Evolutionary conservation across 2,888 invertebrate species (phyloP), one percentile per base, ranked within the genome.

Genomic region (Sesamia inferens): DNA sequence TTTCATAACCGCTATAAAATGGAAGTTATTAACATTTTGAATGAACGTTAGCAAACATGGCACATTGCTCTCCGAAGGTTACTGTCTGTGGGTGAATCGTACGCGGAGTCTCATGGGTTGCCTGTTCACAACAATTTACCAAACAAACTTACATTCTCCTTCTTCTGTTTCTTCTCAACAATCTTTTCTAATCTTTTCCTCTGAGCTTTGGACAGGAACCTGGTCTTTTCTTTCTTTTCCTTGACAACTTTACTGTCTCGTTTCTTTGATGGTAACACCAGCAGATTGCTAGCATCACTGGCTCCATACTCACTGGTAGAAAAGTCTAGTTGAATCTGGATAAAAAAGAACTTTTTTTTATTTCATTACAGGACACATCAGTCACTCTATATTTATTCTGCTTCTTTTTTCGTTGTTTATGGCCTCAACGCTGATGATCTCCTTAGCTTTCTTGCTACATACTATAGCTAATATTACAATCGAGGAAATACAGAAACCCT

Each of bases 131-230:
- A 39, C 5, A 39, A 39, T 6, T 6, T 6, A 47, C 11, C 47
- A 44, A 24, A 10, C 2, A 19, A 31, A 54, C 97, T 97, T 96
- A 99, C 99, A 91, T 98, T 98, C 90, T 97, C 97, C 91, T 99
- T 99, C 89, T 99, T 99, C 88, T 98, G 97, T 90, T 99, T 99
- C 83, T 97, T 97, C 65, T 99, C 98, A 0, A 99, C 97, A 89
- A 99, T 97, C 93, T 98, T 98, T 89, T 99, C 98, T 68, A 99
- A 94, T 77, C 97, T 97, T 92, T 99, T 99, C 71, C 98, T 96
- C 87, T 99, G 98, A 83, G 98, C 99, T 90, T 99, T 99, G 0
- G 99, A 98, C 11, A 99, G 94, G 82, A 98, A 97, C 88, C 97
- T 97, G 3, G 97, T 97, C 73, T 97, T 97, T 78, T 94, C 95